Evolutionary conservation across 2,888 invertebrate species (phyloP).

Genomic region (Parnassius orleans): DNA sequence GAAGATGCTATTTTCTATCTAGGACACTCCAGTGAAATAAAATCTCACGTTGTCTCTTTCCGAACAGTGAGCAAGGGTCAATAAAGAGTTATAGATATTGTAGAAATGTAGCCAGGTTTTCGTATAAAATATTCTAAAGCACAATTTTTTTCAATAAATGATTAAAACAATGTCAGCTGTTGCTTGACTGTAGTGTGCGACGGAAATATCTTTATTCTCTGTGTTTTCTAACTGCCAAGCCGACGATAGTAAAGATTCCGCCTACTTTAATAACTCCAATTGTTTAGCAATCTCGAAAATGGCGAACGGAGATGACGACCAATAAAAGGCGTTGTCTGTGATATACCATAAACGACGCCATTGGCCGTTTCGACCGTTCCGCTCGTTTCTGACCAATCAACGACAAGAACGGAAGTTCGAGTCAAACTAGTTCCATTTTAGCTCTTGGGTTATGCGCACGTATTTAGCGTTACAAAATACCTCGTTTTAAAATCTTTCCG

Average conservation of each 20-base stretch:
- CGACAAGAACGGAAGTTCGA: constrained; percentile 55
- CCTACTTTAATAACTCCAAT: constrained; percentile 71
- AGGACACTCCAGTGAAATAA: no score
- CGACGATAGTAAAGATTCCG: constrained; percentile 44
- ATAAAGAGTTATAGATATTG: no score
- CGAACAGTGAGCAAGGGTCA: no score
- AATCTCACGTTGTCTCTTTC: no score
- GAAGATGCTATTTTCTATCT: no score
- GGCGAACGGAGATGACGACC: constrained; percentile 64
- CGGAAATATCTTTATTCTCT: constrained; percentile 50
- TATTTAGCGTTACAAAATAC: constrained; percentile 3
- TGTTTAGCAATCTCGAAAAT: constrained; percentile 74
- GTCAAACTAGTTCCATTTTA: constrained; percentile 77
- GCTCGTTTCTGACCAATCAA: constrained; percentile 58
- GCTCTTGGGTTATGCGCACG: constrained; percentile 57
- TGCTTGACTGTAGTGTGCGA: constrained; percentile 40
- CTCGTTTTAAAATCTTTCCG: constrained; percentile 7
- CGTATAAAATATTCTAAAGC: no score
- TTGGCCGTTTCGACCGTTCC: constrained; percentile 55
- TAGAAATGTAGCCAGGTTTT: no score
- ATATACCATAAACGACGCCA: constrained; percentile 39
- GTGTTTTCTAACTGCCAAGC: constrained; percentile 44
- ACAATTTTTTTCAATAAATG: no score
- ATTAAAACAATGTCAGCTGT: constrained; percentile 53
- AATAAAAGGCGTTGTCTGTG: constrained; percentile 70